These are phyloP conservation scores for Noctuana brunneofusca DNA, from an alignment of 2,888 invertebrate species.

Conservation along the genomic window DNA sequence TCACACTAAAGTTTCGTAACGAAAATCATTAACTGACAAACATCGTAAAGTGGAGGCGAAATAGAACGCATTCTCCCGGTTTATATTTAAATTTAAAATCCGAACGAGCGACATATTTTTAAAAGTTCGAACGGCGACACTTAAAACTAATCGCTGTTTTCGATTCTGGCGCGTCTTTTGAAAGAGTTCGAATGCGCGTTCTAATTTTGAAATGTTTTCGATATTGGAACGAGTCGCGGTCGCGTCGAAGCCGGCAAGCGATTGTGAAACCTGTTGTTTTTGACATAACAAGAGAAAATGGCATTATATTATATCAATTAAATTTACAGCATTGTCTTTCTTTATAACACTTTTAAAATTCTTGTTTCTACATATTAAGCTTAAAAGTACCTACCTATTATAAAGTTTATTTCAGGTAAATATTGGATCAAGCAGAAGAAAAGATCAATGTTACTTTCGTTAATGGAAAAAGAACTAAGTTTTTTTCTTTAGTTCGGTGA, in stretches of 20 bases:
- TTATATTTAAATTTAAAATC: conserved; percentile 76
- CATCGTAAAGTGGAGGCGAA: conserved; percentile 78
- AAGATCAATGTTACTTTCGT: too few species aligned
- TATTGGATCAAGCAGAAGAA: too few species aligned
- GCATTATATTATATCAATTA: not conserved
- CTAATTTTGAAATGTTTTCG: conserved; percentile 79
- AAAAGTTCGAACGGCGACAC: conserved; percentile 79
- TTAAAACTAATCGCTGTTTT: conserved; percentile 82
- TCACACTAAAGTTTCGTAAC: conserved; percentile 67
- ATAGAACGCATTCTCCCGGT: conserved; percentile 75
- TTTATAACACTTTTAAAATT: too few species aligned
- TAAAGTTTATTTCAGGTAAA: too few species aligned
- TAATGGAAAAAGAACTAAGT: too few species aligned
- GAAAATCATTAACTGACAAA: conserved; percentile 73
- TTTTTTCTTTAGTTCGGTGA: too few species aligned
- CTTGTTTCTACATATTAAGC: too few species aligned
- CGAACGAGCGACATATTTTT: conserved; percentile 81
- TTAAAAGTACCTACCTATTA: too few species aligned
- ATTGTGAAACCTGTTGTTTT: conserved; percentile 59
- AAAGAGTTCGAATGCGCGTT: conserved; percentile 76
- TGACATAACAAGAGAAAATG: conserved; percentile 19
- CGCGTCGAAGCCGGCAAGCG: conserved; percentile 59
- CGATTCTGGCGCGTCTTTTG: conserved; percentile 76
- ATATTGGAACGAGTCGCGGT: conserved; percentile 73
- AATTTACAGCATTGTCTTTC: not conserved